Base-by-base conservation (phyloP, 2,888 invertebrate genomes). In the Patella depressa region DNA sequence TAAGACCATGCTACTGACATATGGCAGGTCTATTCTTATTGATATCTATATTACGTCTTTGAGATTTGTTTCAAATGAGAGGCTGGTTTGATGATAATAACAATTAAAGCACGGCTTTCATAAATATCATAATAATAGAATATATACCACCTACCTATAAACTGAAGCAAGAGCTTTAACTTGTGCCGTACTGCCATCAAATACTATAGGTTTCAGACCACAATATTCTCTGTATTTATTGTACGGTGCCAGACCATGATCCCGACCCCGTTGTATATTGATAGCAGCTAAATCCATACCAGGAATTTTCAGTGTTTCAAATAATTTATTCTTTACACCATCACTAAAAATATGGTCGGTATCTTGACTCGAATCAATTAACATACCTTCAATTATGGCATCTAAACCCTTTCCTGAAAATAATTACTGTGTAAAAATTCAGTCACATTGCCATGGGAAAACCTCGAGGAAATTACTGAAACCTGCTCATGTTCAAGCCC, bases 181-280 rank as follows among this genome's bases (percentile, higher is more conserved):
- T 14, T 65, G 65, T 12, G 19, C 0, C 24, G 65, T 65, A 24
- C 65, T 65, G 14, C 12, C 24, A 11, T 65, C 65, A 65, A 65
- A 65, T 24, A 24, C 19, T 24, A 65, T 65, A 24, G 65, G 65
- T 24, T 65, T 4, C 65, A 65, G 24, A 24, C 65, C 65, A 65
- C 53, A 69, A 14, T 69, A 70, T 17, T 70, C 12, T n/a, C 71
- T 72, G 53, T 70, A 76, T 75, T n/a, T 55, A 69, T 80, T 80
- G 76, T 82, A 83, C 2, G 82, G 59, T 19, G 80, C 76, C 5
- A 83, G 53, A 45, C 81, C 83, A 72, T 82, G 83, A 72, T 83
- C 83, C 15, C 83, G 78, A 15, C 83, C 83, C 9, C 83, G 78
- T 65, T 82, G 82, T 53, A 83, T 81, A 71, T 81, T 80, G 12